Conservation (phyloP, 2,888 invertebrate genomes). For the Adineta ricciae region DNA sequence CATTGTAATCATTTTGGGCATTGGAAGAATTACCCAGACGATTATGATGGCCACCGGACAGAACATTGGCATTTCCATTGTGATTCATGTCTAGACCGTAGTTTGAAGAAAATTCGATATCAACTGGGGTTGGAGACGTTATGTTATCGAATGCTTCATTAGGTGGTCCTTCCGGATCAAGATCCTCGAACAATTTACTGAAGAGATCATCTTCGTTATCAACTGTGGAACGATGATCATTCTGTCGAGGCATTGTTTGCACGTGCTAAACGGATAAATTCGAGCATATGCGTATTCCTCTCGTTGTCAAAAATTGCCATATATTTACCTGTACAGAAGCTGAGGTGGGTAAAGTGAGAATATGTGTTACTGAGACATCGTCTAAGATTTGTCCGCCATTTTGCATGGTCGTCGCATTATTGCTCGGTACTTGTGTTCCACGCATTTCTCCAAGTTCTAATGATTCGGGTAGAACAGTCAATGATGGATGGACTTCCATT, state of each 20-base stretch:
- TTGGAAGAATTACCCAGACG: not conserved
- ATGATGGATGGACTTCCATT: conserved; percentile 74
- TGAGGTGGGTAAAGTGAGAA: conserved; percentile 33
- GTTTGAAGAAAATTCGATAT: conserved; percentile 4
- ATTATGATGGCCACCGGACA: not conserved
- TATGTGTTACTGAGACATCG: conserved; percentile 31
- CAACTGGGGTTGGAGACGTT: not conserved
- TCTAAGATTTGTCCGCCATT: conserved; percentile 23
- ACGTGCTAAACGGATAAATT: not conserved
- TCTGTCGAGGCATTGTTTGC: not conserved
- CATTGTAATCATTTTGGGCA: not conserved
- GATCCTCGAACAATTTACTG: conserved; percentile 2
- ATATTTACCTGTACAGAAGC: conserved; percentile 13
- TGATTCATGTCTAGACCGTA: not conserved
- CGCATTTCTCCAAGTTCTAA: conserved; percentile 35
- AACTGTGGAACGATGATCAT: not conserved
- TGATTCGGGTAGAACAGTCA: conserved; percentile 56
- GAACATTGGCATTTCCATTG: not conserved
- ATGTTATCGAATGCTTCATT: conserved; percentile 14
- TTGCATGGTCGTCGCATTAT: not conserved
- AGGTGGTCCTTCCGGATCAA: conserved; percentile 13
- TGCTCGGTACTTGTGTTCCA: conserved; percentile 18
- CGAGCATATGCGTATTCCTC: not conserved
- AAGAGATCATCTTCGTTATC: conserved; percentile 9
- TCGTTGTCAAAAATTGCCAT: no score